A percentile compares a stretch with the other conserved stretches of the same genome.
Conservation (phyloP, 2,113 vertebrate species). For the Entomyzon cyanotis region DNA sequence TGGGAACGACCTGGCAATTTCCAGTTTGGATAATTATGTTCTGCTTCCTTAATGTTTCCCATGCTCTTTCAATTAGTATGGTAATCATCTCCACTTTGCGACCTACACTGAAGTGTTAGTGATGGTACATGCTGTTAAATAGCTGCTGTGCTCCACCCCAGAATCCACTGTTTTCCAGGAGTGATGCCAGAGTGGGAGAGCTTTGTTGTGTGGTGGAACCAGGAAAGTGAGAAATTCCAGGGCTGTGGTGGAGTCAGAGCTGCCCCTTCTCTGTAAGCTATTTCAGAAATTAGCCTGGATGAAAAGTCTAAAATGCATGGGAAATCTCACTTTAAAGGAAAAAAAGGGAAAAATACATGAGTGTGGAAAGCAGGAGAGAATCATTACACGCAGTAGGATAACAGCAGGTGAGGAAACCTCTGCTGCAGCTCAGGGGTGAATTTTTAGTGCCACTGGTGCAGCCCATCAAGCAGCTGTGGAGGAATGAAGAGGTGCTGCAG, state of each 20-base stretch:
- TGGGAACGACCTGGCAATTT: slow-evolving; percentile 45
- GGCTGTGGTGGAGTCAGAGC: neutral
- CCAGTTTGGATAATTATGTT: slow-evolving; percentile 64
- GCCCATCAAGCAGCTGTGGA: slow-evolving; percentile 10
- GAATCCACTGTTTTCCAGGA: neutral
- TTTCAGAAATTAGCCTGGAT: neutral
- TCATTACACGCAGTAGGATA: neutral
- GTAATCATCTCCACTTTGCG: slow-evolving; percentile 49
- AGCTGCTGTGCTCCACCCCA: neutral
- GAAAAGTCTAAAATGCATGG: neutral
- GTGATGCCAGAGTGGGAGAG: neutral
- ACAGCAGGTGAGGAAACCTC: neutral
- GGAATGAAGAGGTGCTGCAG: slow-evolving; percentile 18
- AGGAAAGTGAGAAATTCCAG: neutral
- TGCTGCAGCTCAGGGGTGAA: neutral
- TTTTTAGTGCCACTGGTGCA: neutral
- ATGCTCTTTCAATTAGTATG: slow-evolving; percentile 68
- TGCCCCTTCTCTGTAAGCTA: neutral
- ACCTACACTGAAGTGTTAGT: slow-evolving; percentile 2
- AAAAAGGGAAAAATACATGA: neutral
- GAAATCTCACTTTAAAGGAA: neutral
- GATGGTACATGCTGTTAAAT: neutral
- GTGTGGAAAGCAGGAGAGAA: neutral
- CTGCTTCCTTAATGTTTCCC: slow-evolving; percentile 48
- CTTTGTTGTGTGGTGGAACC: neutral